phyloP scores from a whole-genome alignment of 2,888 invertebrate species.

The Cheilosia variabilis region DNA sequence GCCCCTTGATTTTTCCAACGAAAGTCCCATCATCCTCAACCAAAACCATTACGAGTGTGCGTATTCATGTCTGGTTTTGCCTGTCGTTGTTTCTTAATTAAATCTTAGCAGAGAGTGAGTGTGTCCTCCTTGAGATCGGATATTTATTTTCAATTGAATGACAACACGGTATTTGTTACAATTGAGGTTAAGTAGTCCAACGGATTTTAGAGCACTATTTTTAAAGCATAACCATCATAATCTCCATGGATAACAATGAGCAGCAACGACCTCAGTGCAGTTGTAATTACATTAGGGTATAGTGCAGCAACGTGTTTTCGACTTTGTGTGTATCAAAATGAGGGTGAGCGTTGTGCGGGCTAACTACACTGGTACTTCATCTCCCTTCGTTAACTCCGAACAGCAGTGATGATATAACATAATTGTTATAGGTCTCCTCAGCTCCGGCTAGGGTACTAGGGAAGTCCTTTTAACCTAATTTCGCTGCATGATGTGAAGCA shows the following conservation, averaged over 20 bases:
- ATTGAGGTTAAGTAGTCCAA: background rate
- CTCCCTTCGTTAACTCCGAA: constrained; percentile 1
- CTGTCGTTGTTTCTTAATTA: constrained; percentile 38
- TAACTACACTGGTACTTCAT: constrained; percentile 5
- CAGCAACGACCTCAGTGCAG: constrained; percentile 13
- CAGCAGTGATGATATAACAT: constrained; percentile 53
- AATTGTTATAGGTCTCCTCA: constrained; percentile 38
- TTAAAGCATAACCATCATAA: constrained; percentile 23
- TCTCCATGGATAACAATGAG: constrained; percentile 10
- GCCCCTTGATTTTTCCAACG: background rate
- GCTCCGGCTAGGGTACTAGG: constrained; percentile 5
- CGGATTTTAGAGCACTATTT: background rate
- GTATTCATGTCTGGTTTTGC: background rate
- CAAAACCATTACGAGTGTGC: background rate
- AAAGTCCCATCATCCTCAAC: background rate
- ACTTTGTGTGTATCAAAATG: background rate
- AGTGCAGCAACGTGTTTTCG: background rate
- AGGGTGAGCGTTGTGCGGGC: background rate
- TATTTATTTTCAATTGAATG: constrained; percentile 20
- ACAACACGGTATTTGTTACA: constrained; percentile 25
- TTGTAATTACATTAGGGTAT: constrained; percentile 20
- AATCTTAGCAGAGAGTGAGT: constrained; percentile 25
- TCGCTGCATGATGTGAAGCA: constrained; percentile 55
- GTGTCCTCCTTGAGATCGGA: constrained; percentile 27
- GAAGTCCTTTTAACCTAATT: constrained; percentile 70